phyloP scores from a whole-genome alignment of 2,113 vertebrate genomes.

The Aptenodytes patagonicus region DNA sequence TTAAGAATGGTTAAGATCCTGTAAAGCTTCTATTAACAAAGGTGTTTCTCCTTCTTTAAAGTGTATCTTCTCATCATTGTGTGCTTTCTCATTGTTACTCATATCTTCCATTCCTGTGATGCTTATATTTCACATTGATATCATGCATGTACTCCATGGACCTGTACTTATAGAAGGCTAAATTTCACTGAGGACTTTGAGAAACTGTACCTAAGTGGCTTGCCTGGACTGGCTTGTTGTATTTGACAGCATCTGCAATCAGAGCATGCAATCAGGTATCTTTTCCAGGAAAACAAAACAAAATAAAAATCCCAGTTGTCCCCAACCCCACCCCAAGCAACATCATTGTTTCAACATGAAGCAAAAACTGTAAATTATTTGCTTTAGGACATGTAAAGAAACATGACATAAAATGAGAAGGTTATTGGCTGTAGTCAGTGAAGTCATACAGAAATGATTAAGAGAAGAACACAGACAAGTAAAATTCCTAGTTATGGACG shows the following conservation, averaged over 20 bases:
- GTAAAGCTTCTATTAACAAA: not conserved
- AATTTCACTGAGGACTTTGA: not conserved
- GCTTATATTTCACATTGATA: not conserved
- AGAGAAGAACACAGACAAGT: not conserved
- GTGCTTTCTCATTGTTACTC: not conserved
- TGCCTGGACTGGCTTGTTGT: not conserved
- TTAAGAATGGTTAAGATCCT: not conserved
- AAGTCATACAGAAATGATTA: not conserved
- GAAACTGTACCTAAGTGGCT: not conserved
- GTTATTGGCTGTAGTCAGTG: not conserved
- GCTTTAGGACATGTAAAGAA: not conserved
- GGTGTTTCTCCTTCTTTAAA: not conserved
- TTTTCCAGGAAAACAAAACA: not conserved
- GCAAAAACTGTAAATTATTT: not conserved
- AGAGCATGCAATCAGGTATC: not conserved
- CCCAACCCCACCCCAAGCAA: not conserved
- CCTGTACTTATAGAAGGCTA: not conserved
- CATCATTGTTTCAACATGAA: not conserved
- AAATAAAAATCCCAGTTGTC: not conserved
- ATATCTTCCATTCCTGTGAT: not conserved
- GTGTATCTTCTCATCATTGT: accelerated
- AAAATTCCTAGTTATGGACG: not conserved
- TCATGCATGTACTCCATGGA: accelerated
- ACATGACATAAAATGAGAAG: not conserved
- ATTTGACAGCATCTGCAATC: not conserved